Base-by-base conservation (phyloP, 2,113 vertebrate genomes). In the Chelonoidis abingdonii region DNA sequence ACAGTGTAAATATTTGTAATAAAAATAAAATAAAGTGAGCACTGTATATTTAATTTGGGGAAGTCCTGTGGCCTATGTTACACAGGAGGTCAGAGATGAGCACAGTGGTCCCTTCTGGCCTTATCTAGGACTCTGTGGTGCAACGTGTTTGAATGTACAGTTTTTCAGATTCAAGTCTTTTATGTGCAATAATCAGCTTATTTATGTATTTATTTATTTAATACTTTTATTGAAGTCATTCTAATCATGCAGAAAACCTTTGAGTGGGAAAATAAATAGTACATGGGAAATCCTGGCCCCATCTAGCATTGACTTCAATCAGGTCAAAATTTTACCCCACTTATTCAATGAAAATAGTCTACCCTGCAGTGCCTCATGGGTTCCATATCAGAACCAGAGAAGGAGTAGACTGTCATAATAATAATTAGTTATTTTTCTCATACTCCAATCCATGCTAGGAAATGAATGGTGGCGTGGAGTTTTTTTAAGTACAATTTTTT, bases 161-260 rank as follows among this genome's bases (percentile, higher is more conserved):
- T 10, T 88, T 94, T 80, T 5, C 10, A 50, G 38, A 6, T 79
- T 92, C 86, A 69, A 22, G 1, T 86, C 35, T 88, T 22, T 87
- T 80, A 85, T 91, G 49, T 80, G 44, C 8, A 87, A 59, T 12
- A 84, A 31, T 22, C 78, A 92, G 75, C 87, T 91, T 95, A 17
- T 49, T 35, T 54, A 54, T 54, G 6, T 54, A 50, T 72, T 35
- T 54, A 54, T 54, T 19, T 54, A 50, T 72, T 89, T 52, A 93
- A 80, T 91, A 82, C 69, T 91, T 86, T 49, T 87, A 90, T 92
- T 72, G 69, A 95, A 91, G 84, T 2, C 5, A 22, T n/a, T 62
- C 80, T 11, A 25, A 14, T 75, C 84, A 7, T 2, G 69, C 21
- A 88, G 41, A 24, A 44, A 44, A 76, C 22, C 12, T 41, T 41